A percentile compares a stretch with the other conserved stretches of the same genome.
These are phyloP conservation scores for Bambusicola thoracicus DNA, from an alignment of 2,113 vertebrate genomes.

Conservation along the genomic window DNA sequence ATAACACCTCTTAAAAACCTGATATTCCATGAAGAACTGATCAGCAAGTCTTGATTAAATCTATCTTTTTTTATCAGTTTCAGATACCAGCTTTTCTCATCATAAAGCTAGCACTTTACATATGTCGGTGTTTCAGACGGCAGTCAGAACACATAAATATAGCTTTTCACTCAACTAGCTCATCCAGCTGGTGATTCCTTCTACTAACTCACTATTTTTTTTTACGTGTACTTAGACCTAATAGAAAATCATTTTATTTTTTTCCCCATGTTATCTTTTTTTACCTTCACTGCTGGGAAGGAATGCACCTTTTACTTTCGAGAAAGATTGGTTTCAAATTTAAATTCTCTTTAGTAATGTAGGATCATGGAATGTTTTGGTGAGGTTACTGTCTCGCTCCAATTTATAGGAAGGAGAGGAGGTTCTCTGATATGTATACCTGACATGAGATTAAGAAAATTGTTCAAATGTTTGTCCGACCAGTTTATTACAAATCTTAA, in stretches of 20 bases:
- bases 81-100: background rate
- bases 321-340: background rate
- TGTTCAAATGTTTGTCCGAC: too few relatives aligned
- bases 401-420: too few relatives aligned
- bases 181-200: background rate
- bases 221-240: background rate
- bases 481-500: too few relatives aligned
- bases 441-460: too few relatives aligned
- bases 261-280: background rate
- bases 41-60: background rate
- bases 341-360: background rate
- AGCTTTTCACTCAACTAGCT: background rate
- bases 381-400: background rate
- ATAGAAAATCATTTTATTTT: background rate
- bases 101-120: background rate
- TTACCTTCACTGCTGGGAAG: background rate
- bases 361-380: background rate
- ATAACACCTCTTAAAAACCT: background rate
- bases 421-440: too few relatives aligned
- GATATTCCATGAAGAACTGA: background rate
- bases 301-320: background rate
- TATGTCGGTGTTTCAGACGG: background rate
- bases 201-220: background rate
- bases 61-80: background rate
- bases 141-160: slow-evolving; percentile 1